Percentiles rank a stretch among this genome's conserved stretches.
phyloP scores from a whole-genome alignment of 2,113 vertebrate genomes.

The Dendropsophus ebraccatus region DNA sequence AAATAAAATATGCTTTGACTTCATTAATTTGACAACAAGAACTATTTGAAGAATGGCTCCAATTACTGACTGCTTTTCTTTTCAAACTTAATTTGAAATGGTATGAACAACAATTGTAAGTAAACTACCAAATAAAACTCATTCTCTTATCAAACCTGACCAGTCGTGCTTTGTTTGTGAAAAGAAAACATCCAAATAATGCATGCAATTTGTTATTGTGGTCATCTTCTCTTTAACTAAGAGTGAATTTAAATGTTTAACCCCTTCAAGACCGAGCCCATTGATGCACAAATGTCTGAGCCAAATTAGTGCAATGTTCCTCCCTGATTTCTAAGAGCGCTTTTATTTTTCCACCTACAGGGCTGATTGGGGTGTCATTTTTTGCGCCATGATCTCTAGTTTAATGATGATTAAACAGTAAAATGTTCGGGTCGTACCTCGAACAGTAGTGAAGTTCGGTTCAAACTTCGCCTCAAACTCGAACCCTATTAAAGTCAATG shows the following conservation, averaged over 20 bases:
- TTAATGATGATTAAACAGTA: too few species aligned
- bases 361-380: too few species aligned
- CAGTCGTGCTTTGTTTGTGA: neutral
- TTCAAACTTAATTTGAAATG: constrained; percentile 17
- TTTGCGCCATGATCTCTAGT: too few species aligned
- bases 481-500: too few species aligned
- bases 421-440: too few species aligned
- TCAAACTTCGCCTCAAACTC: too few species aligned
- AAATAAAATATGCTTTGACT: constrained; percentile 3
- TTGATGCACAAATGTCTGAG: too few species aligned
- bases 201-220: constrained; percentile 34
- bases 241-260: constrained; percentile 18
- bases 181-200: constrained; percentile 16
- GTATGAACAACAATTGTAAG: constrained; percentile 37
- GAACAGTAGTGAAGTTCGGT: too few species aligned
- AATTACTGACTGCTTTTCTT: constrained; percentile 21
- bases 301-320: too few species aligned
- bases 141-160: constrained; percentile 39
- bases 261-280: too few species aligned
- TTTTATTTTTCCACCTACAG: too few species aligned
- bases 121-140: constrained; percentile 8
- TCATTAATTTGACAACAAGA: constrained; percentile 13
- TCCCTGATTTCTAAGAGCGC: too few species aligned
- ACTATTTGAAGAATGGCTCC: constrained; percentile 33
- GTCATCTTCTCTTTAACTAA: constrained; percentile 25